Evolutionary conservation across 2,888 invertebrate genomes (phyloP).

Genomic region (Octonoba sinensis): DNA sequence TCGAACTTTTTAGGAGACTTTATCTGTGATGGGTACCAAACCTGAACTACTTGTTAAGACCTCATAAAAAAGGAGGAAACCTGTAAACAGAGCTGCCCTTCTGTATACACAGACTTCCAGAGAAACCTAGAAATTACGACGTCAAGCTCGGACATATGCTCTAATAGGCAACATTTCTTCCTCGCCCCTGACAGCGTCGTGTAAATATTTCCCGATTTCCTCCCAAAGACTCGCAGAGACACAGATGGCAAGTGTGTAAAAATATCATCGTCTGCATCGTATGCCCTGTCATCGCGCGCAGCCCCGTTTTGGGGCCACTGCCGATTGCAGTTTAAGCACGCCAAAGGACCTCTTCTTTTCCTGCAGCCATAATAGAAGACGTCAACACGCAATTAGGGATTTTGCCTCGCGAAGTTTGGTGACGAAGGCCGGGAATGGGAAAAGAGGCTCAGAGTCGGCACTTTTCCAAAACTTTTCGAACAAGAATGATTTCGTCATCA

Average conservation of each 20-base stretch:
- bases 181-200: slow-evolving; percentile 45
- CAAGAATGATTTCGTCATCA: too few relatives aligned
- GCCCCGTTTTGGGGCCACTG: slow-evolving; percentile 14
- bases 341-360: not conserved
- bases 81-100: too few relatives aligned
- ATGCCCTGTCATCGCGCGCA: slow-evolving; percentile 45
- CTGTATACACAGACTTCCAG: slow-evolving; percentile 33
- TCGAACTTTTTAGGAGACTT: too few relatives aligned
- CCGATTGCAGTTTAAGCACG: slow-evolving; percentile 10
- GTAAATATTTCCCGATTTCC: slow-evolving; percentile 54
- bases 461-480: too few relatives aligned
- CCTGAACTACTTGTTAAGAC: too few relatives aligned
- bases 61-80: too few relatives aligned
- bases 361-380: slow-evolving; percentile 17
- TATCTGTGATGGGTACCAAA: too few relatives aligned
- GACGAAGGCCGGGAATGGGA: slow-evolving; percentile 17
- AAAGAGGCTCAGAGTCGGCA: not conserved
- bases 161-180: slow-evolving; percentile 62
- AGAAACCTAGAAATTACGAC: slow-evolving; percentile 33
- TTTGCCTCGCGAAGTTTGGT: not conserved
- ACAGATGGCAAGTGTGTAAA: slow-evolving; percentile 62
- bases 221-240: slow-evolving; percentile 39
- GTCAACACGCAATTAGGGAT: slow-evolving; percentile 27
- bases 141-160: slow-evolving; percentile 52
- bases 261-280: slow-evolving; percentile 58